Conservation (phyloP, 2,888 invertebrate species). For the Lamellibrachia satsuma region DNA sequence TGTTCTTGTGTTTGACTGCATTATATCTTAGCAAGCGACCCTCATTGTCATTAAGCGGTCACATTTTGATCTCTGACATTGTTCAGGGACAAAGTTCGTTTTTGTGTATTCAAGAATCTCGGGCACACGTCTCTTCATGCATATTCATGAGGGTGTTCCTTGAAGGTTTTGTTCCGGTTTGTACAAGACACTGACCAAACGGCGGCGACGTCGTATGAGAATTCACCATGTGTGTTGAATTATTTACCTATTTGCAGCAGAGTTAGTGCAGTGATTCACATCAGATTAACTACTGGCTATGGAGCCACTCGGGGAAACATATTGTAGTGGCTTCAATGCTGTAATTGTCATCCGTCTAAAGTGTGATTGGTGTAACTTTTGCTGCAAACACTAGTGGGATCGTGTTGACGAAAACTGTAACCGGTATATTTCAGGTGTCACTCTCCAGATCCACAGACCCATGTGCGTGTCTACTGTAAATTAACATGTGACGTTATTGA, state of each 20-base stretch:
- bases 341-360: not conserved
- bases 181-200: not conserved
- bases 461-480: slow-evolving; percentile 10
- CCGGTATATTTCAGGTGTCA: not conserved
- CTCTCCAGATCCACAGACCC: not conserved
- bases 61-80: not conserved
- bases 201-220: not conserved
- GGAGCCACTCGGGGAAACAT: not conserved
- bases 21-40: not conserved
- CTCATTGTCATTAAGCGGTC: not conserved
- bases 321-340: not conserved
- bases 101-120: slow-evolving; percentile 5
- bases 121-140: not conserved
- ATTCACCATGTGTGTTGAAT: not conserved
- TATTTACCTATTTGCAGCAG: not conserved
- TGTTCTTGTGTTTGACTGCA: not conserved
- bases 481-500: slow-evolving; percentile 3
- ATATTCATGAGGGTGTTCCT: slow-evolving; percentile 17
- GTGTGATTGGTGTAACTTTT: not conserved
- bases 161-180: not conserved
- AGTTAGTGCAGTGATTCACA: not conserved
- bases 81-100: not conserved
- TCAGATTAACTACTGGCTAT: not conserved
- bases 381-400: not conserved
- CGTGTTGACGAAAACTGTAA: not conserved